These are phyloP conservation scores for Wiebesia pumilae DNA, from an alignment of 1,140 invertebrate genomes.

Conservation along the genomic window DNA sequence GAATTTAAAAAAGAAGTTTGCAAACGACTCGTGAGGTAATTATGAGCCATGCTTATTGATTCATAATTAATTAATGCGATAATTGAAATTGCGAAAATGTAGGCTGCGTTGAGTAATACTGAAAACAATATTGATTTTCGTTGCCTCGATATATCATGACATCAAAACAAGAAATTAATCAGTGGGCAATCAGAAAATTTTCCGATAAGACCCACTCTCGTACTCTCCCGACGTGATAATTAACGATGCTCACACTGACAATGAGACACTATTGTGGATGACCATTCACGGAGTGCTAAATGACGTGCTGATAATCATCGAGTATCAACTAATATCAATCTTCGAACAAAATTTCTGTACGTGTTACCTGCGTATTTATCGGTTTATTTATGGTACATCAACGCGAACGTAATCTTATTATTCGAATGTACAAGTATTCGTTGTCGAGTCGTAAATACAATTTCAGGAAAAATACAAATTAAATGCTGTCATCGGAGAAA, in stretches of 20 bases:
- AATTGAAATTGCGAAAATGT: slow-evolving; percentile 30
- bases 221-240: neutral
- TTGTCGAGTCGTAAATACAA: too few species aligned
- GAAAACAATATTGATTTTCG: slow-evolving; percentile 28
- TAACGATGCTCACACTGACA: slow-evolving; percentile 3
- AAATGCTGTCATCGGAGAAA: too few species aligned
- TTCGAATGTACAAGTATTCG: too few species aligned
- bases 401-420: too few species aligned
- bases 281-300: neutral
- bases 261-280: slow-evolving; percentile 10
- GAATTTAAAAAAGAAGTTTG: neutral
- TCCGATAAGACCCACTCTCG: slow-evolving; percentile 21
- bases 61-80: slow-evolving; percentile 12
- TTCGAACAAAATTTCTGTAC: neutral
- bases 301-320: neutral
- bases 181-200: slow-evolving; percentile 44
- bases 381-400: too few species aligned
- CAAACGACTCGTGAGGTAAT: neutral
- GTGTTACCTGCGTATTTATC: neutral
- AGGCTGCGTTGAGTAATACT: neutral
- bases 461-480: too few species aligned
- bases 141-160: neutral
- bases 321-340: neutral
- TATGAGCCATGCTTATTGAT: neutral
- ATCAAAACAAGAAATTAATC: slow-evolving; percentile 43